Base-by-base conservation (phyloP, 2,888 invertebrate genomes). In the Eupithecia vulgata region DNA sequence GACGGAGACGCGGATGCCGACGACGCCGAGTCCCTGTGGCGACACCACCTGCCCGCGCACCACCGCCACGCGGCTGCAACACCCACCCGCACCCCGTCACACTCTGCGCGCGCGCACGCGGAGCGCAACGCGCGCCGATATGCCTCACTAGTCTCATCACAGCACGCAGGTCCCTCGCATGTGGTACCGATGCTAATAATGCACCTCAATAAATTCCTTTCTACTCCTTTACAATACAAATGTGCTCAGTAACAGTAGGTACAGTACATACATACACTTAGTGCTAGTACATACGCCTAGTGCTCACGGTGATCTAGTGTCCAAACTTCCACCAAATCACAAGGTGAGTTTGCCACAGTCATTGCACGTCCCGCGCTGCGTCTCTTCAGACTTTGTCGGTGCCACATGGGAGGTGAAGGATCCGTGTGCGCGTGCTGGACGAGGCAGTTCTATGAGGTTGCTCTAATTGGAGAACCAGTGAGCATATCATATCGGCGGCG, bases 1-100 rank as follows among this genome's bases (percentile, higher is more conserved):
- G 84, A 99, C 98, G 78, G 98, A 98, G 74, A 99, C 99, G 82
- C 99, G 96, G 89, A 99, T 99, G 88, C 99, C 99, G 89, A 98
- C 97, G 94, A 99, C 97, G 81, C 99, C 99, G 82, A 98, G 96
- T 79, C 99, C 98, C 94, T 99, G 98, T 76, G 97, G 97, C 77
- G 98, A 97, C 82, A 99, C 96, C 87, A 99, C 99, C 95, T 98
- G 98, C 82, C 99, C 99, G 88, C 99, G 96, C 96, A 99, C 98
- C 91, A 99, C 99, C 87, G 99, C 98, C 86, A 99, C 99, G 91
- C 99, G 98, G 95, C 99, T 99, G 96, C 91, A 95, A 62, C 62
- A 62, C 62, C 17, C 61, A 21, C 93, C 83, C 90, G 88, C 79
- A 85, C 85, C 85, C 86, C 84, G 87, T 93, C 88, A 52, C 21